phyloP scores from a whole-genome alignment of 1,140 invertebrate species.

The Caenorhabditis brenneri region DNA sequence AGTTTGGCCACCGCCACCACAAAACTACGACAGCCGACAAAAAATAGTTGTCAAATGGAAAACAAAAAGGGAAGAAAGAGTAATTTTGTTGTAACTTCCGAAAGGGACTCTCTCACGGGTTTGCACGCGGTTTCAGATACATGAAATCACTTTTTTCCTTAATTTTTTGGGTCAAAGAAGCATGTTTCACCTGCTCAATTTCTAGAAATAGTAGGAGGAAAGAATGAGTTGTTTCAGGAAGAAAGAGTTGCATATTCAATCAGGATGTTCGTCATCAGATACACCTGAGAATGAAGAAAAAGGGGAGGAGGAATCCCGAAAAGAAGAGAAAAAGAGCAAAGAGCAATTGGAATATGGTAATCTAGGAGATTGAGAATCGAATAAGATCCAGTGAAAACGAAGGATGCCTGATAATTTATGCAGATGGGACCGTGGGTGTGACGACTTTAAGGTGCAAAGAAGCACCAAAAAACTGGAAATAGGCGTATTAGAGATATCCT shows the following conservation, averaged over 20 bases:
- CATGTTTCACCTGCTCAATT: not conserved
- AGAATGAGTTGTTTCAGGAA: not conserved
- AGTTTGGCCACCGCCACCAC: no score
- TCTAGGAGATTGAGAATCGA: not conserved
- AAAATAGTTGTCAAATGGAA: slow-evolving; percentile 5
- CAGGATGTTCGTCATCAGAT: not conserved
- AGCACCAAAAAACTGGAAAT: not conserved
- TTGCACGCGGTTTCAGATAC: not conserved
- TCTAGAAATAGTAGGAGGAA: not conserved
- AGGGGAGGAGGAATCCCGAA: not conserved
- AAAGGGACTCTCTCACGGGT: not conserved
- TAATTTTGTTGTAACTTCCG: not conserved
- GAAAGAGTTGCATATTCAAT: not conserved
- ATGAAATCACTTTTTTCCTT: slow-evolving; percentile 6
- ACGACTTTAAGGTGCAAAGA: not conserved
- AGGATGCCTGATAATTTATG: slow-evolving; percentile 15
- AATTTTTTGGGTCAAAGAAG: not conserved
- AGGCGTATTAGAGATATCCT: no score
- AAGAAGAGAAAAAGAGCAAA: slow-evolving; percentile 18
- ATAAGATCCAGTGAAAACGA: not conserved
- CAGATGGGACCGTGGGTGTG: not conserved
- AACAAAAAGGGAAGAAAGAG: slow-evolving; percentile 15
- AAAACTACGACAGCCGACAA: not conserved
- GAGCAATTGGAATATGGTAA: slow-evolving; percentile 32
- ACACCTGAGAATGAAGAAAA: not conserved